Evolutionary conservation across 2,888 invertebrate genomes (phyloP).

Genomic region (Trachelus troglodyta): DNA sequence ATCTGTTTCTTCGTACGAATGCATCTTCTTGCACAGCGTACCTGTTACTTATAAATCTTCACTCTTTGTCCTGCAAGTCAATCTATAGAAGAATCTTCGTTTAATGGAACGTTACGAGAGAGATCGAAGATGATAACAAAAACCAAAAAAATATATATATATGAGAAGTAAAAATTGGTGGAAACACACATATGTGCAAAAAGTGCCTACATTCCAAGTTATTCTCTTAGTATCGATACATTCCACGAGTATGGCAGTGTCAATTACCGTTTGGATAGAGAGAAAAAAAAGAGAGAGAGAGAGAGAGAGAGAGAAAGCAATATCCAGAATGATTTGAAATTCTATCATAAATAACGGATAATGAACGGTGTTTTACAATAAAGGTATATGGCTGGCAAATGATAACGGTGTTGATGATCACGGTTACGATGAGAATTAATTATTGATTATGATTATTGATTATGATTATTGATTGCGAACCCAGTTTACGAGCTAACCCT

Average conservation of each 20-base stretch:
- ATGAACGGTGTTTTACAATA: background rate
- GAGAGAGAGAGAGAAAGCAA: conserved; percentile 21
- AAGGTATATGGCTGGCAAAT: conserved; percentile 1
- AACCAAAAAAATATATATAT: background rate
- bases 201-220: conserved; percentile 51
- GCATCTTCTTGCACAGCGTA: background rate
- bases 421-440: conserved; percentile 17
- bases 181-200: conserved; percentile 34
- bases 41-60: background rate
- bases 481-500: conserved; percentile 20
- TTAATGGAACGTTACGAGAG: conserved; percentile 15
- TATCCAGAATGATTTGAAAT: conserved; percentile 9
- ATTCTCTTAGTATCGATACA: conserved; percentile 36
- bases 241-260: conserved; percentile 45
- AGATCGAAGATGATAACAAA: conserved; percentile 10
- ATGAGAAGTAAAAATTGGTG: conserved; percentile 1
- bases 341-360: background rate
- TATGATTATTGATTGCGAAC: conserved; percentile 40
- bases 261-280: conserved; percentile 43
- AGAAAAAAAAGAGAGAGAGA: conserved; percentile 13
- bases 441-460: conserved; percentile 32
- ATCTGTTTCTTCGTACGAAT: background rate
- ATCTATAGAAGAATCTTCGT: conserved; percentile 13
- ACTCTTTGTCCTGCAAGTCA: conserved; percentile 5
- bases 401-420: background rate